Evolutionary conservation across 2,113 vertebrate species (phyloP).

Genomic region (Cynoglossus semilaevis): DNA sequence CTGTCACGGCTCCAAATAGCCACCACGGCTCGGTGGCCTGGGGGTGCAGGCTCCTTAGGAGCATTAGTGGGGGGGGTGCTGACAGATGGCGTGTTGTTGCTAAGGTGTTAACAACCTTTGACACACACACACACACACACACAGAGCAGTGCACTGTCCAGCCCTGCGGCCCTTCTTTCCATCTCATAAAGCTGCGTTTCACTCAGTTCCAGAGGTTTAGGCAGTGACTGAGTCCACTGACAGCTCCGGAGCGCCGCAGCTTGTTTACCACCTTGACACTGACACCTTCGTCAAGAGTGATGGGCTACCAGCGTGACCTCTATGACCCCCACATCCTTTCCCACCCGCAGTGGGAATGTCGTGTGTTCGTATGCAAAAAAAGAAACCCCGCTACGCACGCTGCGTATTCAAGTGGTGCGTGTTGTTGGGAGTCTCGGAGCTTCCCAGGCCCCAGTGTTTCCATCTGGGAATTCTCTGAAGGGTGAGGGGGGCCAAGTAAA

Average conservation of each 20-base stretch:
- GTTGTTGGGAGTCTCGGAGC: conserved; percentile 46
- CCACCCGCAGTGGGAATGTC: conserved; percentile 41
- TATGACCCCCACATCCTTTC: conserved; percentile 14
- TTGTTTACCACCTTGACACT: conserved; percentile 44
- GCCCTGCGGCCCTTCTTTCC: conserved; percentile 41
- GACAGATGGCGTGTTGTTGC: conserved; percentile 76
- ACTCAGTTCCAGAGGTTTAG: conserved; percentile 46
- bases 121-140: conserved; percentile 79
- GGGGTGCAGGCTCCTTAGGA: conserved; percentile 64
- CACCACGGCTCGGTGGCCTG: conserved; percentile 49
- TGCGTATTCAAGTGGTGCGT: conserved; percentile 39
- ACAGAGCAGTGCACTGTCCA: conserved; percentile 61
- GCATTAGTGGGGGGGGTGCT: conserved; percentile 66
- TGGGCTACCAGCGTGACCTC: conserved; percentile 15
- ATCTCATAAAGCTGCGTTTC: conserved; percentile 55
- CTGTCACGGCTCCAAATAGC: conserved; percentile 59
- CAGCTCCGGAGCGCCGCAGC: conserved; percentile 25
- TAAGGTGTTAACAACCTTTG: conserved; percentile 77
- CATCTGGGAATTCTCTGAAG: conserved; percentile 63
- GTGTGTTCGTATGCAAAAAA: conserved; percentile 49
- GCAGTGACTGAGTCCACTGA: conserved; percentile 30
- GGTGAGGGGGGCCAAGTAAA: conserved; percentile 56
- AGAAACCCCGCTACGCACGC: conserved; percentile 15
- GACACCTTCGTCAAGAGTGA: conserved; percentile 14
- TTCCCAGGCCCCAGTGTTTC: conserved; percentile 49